phyloP scores from a whole-genome alignment of 2,888 invertebrate species.

The Ypsolopha scabrella region DNA sequence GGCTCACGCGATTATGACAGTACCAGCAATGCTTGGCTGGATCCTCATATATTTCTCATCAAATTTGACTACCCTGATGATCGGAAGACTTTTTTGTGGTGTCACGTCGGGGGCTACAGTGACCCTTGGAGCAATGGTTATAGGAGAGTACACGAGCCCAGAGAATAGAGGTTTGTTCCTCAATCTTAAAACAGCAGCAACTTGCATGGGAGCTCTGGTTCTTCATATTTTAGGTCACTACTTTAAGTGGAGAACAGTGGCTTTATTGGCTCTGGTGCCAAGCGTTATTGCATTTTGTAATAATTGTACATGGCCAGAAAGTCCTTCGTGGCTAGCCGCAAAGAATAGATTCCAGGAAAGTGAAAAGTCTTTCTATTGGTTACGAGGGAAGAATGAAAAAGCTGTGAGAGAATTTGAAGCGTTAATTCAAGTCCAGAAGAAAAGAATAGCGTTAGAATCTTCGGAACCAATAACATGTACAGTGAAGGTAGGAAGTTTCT shows the following conservation, averaged over 20 bases:
- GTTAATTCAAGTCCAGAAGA: conserved; percentile 28
- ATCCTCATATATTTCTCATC: conserved; percentile 24
- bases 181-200: conserved; percentile 33
- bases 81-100: conserved; percentile 29
- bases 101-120: conserved; percentile 25
- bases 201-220: conserved; percentile 28
- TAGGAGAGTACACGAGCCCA: conserved; percentile 43
- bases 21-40: conserved; percentile 33
- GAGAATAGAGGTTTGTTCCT: conserved; percentile 36
- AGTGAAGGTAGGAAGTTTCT: conserved; percentile 14
- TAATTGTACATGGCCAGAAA: conserved; percentile 65
- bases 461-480: conserved; percentile 8
- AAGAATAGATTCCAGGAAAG: conserved; percentile 59
- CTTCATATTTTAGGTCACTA: conserved; percentile 27
- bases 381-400: conserved; percentile 41
- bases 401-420: conserved; percentile 24
- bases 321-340: conserved; percentile 71
- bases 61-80: conserved; percentile 21
- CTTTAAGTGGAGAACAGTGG: conserved; percentile 29
- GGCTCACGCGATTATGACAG: conserved; percentile 16
- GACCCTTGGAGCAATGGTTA: conserved; percentile 31
- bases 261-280: conserved; percentile 24
- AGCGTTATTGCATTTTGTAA: conserved; percentile 22
- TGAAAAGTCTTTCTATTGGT: conserved; percentile 54
- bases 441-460: conserved; percentile 9